These are phyloP conservation scores for Fregetta grallaria DNA, from an alignment of 2,113 vertebrate genomes.

Conservation along the genomic window DNA sequence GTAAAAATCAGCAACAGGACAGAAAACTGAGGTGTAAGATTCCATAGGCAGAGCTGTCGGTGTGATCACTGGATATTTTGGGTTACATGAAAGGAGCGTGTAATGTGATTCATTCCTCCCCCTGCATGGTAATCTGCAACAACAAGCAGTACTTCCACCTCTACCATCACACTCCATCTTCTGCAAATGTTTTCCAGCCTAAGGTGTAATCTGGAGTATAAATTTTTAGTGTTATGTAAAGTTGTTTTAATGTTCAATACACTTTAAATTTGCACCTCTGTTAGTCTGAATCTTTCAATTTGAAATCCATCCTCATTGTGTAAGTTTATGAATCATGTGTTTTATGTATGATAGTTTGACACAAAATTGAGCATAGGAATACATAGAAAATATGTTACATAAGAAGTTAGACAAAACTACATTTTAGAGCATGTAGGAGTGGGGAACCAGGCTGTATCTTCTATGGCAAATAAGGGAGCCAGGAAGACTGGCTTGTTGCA, in stretches of 20 bases:
- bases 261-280: neutral
- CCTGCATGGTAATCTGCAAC: neutral
- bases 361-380: neutral
- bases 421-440: neutral
- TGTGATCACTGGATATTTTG: neutral
- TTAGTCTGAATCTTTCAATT: neutral
- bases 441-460: neutral
- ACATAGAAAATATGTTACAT: neutral
- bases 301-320: neutral
- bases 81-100: neutral
- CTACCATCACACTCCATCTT: neutral
- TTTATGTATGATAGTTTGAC: neutral
- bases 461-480: rapidly evolving
- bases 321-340: neutral
- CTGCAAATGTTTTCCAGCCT: neutral
- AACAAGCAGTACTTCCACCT: neutral
- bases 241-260: neutral
- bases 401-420: neutral
- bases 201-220: neutral
- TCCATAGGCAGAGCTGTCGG: neutral
- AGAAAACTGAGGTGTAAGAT: neutral
- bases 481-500: neutral
- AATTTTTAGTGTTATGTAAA: neutral
- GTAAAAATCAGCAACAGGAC: neutral
- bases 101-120: neutral